Evolutionary conservation across 1,140 invertebrate genomes (phyloP).

Genomic region (Hydropsyche tenuis): DNA sequence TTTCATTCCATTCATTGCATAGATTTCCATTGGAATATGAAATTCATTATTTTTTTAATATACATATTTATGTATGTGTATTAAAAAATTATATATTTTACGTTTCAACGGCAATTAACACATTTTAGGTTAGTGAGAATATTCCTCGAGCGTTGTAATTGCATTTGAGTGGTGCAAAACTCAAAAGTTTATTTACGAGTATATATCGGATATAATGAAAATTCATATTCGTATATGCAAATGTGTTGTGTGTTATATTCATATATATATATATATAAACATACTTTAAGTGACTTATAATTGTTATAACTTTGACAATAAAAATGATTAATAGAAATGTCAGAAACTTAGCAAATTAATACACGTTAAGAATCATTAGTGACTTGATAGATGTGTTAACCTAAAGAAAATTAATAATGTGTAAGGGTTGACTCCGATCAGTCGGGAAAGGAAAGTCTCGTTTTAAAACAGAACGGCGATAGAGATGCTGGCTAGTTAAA

Average conservation of each 20-base stretch:
- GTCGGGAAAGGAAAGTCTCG: no score
- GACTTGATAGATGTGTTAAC: slow-evolving; percentile 6
- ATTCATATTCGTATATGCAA: neutral
- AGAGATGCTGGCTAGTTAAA: slow-evolving; percentile 15
- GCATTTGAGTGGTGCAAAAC: slow-evolving; percentile 2
- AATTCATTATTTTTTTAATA: no score
- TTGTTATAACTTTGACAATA: slow-evolving; percentile 39
- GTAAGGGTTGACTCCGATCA: no score
- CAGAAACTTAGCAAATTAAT: slow-evolving; percentile 22
- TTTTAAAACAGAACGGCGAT: no score
- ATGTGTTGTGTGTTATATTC: slow-evolving; percentile 24
- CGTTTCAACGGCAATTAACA: neutral
- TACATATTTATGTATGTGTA: no score
- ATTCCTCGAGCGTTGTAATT: slow-evolving; percentile 12
- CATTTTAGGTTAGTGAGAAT: slow-evolving; percentile 26
- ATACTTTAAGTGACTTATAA: slow-evolving; percentile 36
- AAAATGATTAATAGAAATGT: slow-evolving; percentile 37
- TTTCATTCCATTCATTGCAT: no score
- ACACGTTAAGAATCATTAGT: slow-evolving; percentile 18
- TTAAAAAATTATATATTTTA: no score
- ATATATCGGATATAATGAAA: neutral
- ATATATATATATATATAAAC: slow-evolving; percentile 8
- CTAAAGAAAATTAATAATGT: no score
- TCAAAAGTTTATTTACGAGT: neutral
- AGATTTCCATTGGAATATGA: no score